Percentiles rank a stretch among this genome's conserved stretches.
Evolutionary conservation across 92 coral and sea anemone genomes (phyloP).

Genomic region (Zoanthus solanderi): DNA sequence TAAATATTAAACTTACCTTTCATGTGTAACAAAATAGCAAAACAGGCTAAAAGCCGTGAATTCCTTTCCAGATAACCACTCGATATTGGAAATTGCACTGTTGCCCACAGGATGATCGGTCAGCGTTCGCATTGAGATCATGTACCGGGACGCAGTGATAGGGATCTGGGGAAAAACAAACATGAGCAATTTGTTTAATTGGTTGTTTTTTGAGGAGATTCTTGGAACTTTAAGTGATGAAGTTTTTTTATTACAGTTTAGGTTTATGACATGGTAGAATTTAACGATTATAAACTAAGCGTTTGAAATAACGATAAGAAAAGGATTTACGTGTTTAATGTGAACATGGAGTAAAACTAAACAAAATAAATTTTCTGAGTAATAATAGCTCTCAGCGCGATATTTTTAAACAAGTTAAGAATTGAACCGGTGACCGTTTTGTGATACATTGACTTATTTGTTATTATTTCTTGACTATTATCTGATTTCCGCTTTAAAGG

Average conservation of each 20-base stretch:
- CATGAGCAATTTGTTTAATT: not conserved
- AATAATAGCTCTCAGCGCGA: too few relatives aligned
- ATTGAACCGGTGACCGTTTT: too few relatives aligned
- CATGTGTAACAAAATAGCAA: slow-evolving; percentile 86
- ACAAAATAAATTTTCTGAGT: too few relatives aligned
- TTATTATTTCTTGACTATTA: too few relatives aligned
- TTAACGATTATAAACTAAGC: not conserved
- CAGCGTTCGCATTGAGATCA: slow-evolving; percentile 77
- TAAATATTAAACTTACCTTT: slow-evolving; percentile 24
- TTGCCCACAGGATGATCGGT: slow-evolving; percentile 91
- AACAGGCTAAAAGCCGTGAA: slow-evolving; percentile 80
- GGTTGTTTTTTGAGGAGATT: not conserved
- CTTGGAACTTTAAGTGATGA: not conserved
- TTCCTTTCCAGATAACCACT: slow-evolving; percentile 67
- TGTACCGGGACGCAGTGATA: slow-evolving; percentile 53
- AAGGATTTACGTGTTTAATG: too few relatives aligned
- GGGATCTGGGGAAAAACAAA: slow-evolving; percentile 60
- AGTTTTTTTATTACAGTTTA: not conserved
- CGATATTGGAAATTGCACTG: slow-evolving; percentile 77
- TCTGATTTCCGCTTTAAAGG: too few relatives aligned
- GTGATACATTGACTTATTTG: too few relatives aligned
- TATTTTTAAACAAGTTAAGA: too few relatives aligned
- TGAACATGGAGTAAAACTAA: not conserved
- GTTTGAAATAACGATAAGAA: too few relatives aligned
- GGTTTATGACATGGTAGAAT: not conserved